phyloP scores from a whole-genome alignment of 1,140 invertebrate species.

The Apolygus lucorum region DNA sequence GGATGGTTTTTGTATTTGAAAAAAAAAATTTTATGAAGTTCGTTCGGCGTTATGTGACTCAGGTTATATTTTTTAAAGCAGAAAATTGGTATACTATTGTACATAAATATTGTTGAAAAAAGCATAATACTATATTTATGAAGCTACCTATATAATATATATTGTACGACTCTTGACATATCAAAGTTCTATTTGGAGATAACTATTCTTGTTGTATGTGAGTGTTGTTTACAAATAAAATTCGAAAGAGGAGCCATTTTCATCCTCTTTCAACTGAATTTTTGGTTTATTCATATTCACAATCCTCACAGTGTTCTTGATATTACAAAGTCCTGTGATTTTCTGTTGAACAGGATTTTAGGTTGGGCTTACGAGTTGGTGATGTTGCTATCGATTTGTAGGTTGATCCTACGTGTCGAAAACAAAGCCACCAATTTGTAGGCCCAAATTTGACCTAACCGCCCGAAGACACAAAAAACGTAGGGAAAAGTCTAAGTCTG shows the following conservation, averaged over 20 bases:
- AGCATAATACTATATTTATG: slow-evolving; percentile 6
- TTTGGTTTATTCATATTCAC: too few species aligned
- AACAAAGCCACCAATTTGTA: too few species aligned
- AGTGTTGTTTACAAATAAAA: slow-evolving; percentile 13
- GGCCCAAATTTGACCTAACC: too few species aligned
- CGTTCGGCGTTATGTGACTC: not conserved
- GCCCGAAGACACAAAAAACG: too few species aligned
- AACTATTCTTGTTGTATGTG: slow-evolving; percentile 7
- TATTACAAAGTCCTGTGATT: too few species aligned
- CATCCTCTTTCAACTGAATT: too few species aligned
- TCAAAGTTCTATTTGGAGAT: slow-evolving; percentile 7
- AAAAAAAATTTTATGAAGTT: not conserved
- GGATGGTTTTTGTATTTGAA: not conserved
- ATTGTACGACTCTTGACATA: slow-evolving; percentile 11
- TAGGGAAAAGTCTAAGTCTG: too few species aligned
- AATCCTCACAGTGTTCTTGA: too few species aligned
- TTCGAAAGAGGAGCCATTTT: not conserved
- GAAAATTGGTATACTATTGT: not conserved
- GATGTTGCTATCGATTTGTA: too few species aligned
- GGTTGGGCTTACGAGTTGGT: too few species aligned
- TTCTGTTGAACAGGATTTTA: too few species aligned
- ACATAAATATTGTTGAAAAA: not conserved
- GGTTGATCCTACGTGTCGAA: too few species aligned
- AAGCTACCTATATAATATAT: not conserved
- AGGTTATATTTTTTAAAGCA: slow-evolving; percentile 13